Base-by-base conservation (phyloP, 2,888 invertebrate genomes). In the Noctua janthe region DNA sequence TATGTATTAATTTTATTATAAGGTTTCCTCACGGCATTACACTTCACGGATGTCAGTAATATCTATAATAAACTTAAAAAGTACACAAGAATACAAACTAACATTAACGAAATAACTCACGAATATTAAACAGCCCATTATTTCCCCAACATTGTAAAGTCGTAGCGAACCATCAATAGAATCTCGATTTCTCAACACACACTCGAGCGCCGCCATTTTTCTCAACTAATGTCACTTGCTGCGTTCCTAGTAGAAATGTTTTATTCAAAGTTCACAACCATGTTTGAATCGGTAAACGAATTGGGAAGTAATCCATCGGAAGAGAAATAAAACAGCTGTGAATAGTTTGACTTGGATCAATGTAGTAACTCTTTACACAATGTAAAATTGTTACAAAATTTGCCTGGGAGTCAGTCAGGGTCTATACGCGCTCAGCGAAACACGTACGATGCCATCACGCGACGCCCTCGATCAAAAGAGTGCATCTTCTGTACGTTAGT, bases 151-250 rank as follows among this genome's bases (percentile, higher is more conserved):
- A 70, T 43, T 73, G n/a, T 64, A 39, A 75, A 20, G 5, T 79
- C 54, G 51, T 29, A 56, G 15, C 39, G n/a, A 80, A 47, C 59
- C 59, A 81, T 85, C 62, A 69, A 77, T 81, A 71, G 43, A 71
- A 49, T 51, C 72, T 66, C 54, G 35, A n/a, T 74, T 74, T 71
- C 73, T 64, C 71, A 62, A 66, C 74, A 72, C 59, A 74, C 71
- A 71, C 64, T 74, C 59, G 10, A 51, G 66, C 56, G 29, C 72
- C 49, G 20, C 86, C 62, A 86, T 86, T 87, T 87, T 81, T 87
- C 87, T 83, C 66, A 77, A 83, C 80, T 81, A 86, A 83, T 87
- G 86, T 83, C 84, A 83, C 80, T 78, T 84, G 80, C 86, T 78
- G 76, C 76, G 69, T 78, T 81, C 78, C 35, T 71, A 76, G 80